Percentiles rank a stretch among this genome's conserved stretches.
phyloP scores from a whole-genome alignment of 2,797 vertebrate genomes.

The Pangasius mekongensis region DNA sequence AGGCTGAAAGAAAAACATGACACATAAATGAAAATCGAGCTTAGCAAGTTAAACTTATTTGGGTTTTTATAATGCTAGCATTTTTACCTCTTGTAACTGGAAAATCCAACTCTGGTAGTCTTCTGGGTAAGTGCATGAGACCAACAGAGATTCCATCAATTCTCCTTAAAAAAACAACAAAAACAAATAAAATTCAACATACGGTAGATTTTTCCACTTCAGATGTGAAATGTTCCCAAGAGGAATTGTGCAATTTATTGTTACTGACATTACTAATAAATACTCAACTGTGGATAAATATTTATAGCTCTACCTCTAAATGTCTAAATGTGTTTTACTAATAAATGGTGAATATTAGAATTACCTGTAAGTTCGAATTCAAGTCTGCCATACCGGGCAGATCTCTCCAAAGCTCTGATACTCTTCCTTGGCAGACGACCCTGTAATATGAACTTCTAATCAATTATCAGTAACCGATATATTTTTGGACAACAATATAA shows the following conservation, averaged over 20 bases:
- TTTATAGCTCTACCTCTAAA: background rate
- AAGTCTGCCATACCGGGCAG: constrained; percentile 69
- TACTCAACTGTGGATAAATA: background rate
- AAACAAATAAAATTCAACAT: background rate
- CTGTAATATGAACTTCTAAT: constrained; percentile 62
- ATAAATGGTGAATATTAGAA: background rate
- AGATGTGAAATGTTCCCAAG: background rate
- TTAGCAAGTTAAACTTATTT: background rate
- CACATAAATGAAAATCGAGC: background rate
- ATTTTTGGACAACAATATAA: background rate
- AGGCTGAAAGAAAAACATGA: constrained; percentile 65
- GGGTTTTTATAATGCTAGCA: background rate
- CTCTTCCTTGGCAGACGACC: constrained; percentile 77
- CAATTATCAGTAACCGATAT: background rate
- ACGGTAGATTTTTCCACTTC: background rate
- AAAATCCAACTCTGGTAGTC: constrained; percentile 84
- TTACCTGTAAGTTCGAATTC: constrained; percentile 82
- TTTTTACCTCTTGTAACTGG: constrained; percentile 79
- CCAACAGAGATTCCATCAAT: constrained; percentile 78
- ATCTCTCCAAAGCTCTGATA: constrained; percentile 77
- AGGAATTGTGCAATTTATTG: background rate
- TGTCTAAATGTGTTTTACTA: background rate
- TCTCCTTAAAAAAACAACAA: constrained; percentile 69
- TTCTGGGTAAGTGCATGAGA: constrained; percentile 75
- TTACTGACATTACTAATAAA: background rate